Evolutionary conservation across 2,888 invertebrate genomes (phyloP), one percentile per base, ranked within the genome.

Genomic region (Hanleya hanleyi): DNA sequence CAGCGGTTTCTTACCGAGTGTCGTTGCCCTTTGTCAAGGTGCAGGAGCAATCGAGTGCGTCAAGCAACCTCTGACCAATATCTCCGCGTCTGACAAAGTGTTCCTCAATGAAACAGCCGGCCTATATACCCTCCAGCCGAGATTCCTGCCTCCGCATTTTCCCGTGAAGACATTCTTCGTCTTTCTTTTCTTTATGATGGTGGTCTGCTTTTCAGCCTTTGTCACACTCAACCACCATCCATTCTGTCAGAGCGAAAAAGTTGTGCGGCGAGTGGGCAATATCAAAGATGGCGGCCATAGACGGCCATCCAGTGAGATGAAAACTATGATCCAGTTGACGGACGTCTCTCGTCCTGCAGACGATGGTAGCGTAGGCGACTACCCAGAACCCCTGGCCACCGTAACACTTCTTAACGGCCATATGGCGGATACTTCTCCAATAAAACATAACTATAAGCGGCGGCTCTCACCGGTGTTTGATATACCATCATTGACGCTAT

Each of bases 1-100:
- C 37, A 88, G 90, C 75, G 96, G 96, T 0, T 93, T 97, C 81
- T 82, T 96, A 74, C 96, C 97, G 1, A 95, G 95, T 85, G 90
- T 95, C 18, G 93, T 95, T 15, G 94, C 96, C 7, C 91, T 96
- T n/a, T 92, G 93, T 67, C 96, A 97, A 91, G 96, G 96, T 69
- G 93, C 94, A 32, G 95, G 94, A 70, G 76, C 81, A 1, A 84
- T 87, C 15, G 70, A 76, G 12, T 86, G 85, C 69, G 71, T 77
- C 6, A 82, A 81, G n/a, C 67, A 77, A 6, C 73, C 77, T 41
- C n/a, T 64, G 2, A 37, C 81, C 12, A 62, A 74, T 12, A 76
- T 78, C 32, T 50, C 74, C 51, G 12, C 2, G 4, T 2, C 32
- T 22, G 29, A 70, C 12, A 83, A 81, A 57, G 57, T 35, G 22